A percentile compares a stretch with the other conserved stretches of the same genome.
phyloP scores from a whole-genome alignment of 2,888 invertebrate genomes.

The Lithophane socia region DNA sequence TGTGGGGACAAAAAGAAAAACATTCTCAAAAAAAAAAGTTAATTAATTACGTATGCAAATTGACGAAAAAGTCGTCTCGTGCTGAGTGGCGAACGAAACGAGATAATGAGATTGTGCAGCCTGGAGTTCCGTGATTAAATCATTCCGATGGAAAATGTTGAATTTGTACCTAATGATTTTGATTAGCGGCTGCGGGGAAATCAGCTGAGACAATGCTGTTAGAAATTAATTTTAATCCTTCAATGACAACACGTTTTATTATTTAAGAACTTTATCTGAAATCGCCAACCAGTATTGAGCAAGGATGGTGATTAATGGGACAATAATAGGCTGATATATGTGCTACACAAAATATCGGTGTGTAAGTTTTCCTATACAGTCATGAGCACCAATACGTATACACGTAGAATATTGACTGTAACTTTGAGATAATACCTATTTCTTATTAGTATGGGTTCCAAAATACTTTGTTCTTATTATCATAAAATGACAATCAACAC shows the following conservation, averaged over 20 bases:
- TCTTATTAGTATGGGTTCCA: no score
- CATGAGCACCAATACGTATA: no score
- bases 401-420: no score
- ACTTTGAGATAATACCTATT: no score
- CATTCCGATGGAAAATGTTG: constrained; percentile 80
- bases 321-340: neutral
- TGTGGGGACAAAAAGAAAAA: constrained; percentile 75
- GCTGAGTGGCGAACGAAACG: constrained; percentile 75
- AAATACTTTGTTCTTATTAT: no score
- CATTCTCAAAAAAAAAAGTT: constrained; percentile 81
- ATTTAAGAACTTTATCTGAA: neutral
- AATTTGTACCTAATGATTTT: constrained; percentile 68
- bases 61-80: constrained; percentile 84
- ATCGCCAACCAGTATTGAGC: neutral
- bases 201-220: neutral
- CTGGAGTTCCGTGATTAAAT: constrained; percentile 80
- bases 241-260: neutral
- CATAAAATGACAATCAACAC: no score
- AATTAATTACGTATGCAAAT: constrained; percentile 90
- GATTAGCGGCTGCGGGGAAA: constrained; percentile 53
- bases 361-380: no score
- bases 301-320: neutral
- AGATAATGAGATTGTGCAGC: constrained; percentile 87
- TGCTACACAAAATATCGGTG: no score
- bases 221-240: neutral